A percentile compares a stretch with the other conserved stretches of the same genome.
Evolutionary conservation across 2,113 vertebrate genomes (phyloP).

Genomic region (Pteropus alecto): DNA sequence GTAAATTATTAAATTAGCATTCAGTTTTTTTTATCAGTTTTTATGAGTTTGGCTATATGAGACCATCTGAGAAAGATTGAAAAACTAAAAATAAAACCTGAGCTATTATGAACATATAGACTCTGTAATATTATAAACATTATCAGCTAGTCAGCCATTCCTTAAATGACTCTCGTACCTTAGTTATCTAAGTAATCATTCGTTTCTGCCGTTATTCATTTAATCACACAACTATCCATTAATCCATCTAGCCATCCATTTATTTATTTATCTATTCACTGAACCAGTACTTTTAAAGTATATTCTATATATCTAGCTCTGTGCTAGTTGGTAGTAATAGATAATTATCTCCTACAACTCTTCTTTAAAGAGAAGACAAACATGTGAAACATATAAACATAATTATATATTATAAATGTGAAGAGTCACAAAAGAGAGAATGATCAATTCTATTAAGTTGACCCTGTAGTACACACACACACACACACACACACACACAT

Average conservation of each 20-base stretch:
- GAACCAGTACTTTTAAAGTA: background rate
- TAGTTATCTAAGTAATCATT: background rate
- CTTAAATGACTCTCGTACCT: background rate
- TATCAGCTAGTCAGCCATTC: background rate
- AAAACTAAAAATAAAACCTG: conserved; percentile 1
- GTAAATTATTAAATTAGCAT: background rate
- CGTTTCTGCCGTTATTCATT: background rate
- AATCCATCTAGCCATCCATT: background rate
- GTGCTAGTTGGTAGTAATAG: background rate
- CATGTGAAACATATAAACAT: background rate
- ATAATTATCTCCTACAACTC: background rate
- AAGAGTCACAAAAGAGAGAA: background rate
- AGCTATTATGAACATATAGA: background rate
- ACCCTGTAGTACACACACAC: background rate
- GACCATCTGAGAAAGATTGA: background rate
- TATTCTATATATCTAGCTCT: background rate
- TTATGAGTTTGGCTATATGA: background rate
- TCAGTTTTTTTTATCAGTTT: background rate
- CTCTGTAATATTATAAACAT: background rate
- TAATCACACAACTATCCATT: background rate
- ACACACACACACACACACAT: no score
- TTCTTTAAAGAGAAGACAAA: background rate
- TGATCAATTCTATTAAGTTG: background rate
- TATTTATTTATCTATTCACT: background rate
- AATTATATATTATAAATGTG: background rate